A percentile compares a stretch with the other conserved stretches of the same genome.
Evolutionary conservation across 2,113 vertebrate genomes (phyloP).

Genomic region (Takifugu bimaculatus): DNA sequence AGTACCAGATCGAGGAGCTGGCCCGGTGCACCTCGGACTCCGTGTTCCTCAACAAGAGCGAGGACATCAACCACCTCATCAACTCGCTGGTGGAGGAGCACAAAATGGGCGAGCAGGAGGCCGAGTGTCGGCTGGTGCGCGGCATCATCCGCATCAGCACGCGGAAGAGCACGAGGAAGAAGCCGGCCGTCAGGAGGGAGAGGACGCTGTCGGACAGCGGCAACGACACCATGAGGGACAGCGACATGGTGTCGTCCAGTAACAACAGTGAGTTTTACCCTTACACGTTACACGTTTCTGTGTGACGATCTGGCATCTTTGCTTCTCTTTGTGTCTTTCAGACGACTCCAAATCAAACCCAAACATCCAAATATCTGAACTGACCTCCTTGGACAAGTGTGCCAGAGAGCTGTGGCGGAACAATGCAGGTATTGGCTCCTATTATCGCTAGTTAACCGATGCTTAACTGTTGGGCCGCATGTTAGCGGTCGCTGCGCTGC

Average conservation of each 20-base stretch:
- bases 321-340: conserved; percentile 17
- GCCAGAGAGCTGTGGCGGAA: conserved; percentile 87
- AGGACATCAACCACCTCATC: conserved; percentile 92
- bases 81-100: conserved; percentile 76
- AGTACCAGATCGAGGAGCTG: conserved; percentile 94
- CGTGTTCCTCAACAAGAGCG: conserved; percentile 89
- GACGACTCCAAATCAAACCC: conserved; percentile 74
- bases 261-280: conserved; percentile 79
- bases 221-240: conserved; percentile 88
- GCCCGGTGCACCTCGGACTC: conserved; percentile 94
- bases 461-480: too few relatives aligned
- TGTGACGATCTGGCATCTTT: not conserved
- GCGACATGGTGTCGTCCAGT: conserved; percentile 74
- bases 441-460: too few relatives aligned
- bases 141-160: conserved; percentile 98
- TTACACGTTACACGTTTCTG: not conserved
- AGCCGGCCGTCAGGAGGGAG: conserved; percentile 55
- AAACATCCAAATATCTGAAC: conserved; percentile 89
- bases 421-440: conserved; percentile 75
- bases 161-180: conserved; percentile 72
- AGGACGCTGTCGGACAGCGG: conserved; percentile 79
- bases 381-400: conserved; percentile 82
- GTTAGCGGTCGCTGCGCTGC: too few relatives aligned
- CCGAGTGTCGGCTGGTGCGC: conserved; percentile 87
- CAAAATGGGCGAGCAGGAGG: conserved; percentile 85